A percentile compares a stretch with the other conserved stretches of the same genome.
These are phyloP conservation scores for Dendrocincla fuliginosa DNA, from an alignment of 2,797 vertebrate species.

Conservation along the genomic window DNA sequence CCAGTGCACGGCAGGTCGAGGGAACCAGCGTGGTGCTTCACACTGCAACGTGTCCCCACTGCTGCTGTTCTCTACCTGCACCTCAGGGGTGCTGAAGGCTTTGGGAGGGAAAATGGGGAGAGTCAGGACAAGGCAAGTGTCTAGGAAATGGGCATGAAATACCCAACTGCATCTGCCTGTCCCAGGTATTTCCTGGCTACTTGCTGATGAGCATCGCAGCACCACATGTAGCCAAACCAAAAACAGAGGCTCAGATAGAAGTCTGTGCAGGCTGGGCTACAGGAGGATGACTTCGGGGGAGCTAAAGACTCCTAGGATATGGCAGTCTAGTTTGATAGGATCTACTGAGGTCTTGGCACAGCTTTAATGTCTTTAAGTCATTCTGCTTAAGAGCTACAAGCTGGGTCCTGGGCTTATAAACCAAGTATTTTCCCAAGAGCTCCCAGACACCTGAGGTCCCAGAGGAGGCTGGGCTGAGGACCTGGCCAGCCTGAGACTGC, in stretches of 20 bases:
- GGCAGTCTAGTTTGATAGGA: background rate
- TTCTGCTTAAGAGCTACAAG: background rate
- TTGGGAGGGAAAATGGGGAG: background rate
- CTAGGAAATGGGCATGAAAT: background rate
- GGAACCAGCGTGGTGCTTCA: conserved; percentile 78
- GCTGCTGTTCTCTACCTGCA: conserved; percentile 54
- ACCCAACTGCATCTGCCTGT: background rate
- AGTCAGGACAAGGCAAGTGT: background rate
- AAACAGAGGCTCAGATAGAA: background rate
- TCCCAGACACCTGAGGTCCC: background rate
- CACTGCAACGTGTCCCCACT: conserved; percentile 64
- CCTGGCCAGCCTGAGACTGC: background rate
- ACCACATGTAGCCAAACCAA: fast-evolving
- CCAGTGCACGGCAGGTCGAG: conserved; percentile 79
- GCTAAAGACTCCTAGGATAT: background rate
- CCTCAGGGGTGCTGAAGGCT: conserved; percentile 78
- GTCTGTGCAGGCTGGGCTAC: background rate
- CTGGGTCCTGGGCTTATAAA: background rate
- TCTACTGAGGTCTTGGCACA: background rate
- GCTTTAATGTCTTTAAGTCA: background rate
- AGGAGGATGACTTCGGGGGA: too few relatives aligned
- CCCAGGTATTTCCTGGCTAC: background rate
- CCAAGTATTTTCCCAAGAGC: background rate
- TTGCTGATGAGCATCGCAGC: background rate
- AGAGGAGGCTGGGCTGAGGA: background rate